phyloP scores from a whole-genome alignment of 2,888 invertebrate species.

The Myopa testacea region DNA sequence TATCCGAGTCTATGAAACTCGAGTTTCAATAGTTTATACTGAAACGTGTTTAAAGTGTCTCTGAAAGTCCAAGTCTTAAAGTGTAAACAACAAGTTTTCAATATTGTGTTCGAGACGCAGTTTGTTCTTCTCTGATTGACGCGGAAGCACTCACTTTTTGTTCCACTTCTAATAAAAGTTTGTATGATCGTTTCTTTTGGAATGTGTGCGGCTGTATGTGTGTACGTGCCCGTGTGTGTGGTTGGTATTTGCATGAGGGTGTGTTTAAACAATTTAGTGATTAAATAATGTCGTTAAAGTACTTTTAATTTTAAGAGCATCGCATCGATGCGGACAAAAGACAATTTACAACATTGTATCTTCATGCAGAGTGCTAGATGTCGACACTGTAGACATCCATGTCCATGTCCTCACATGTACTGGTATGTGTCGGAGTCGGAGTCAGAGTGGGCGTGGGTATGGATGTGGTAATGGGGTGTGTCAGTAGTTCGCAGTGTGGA shows the following conservation, averaged over 20 bases:
- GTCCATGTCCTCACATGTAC: not conserved
- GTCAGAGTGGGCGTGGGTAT: not conserved
- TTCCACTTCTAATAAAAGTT: too few relatives aligned
- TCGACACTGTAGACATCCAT: too few relatives aligned
- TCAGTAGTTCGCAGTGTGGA: not conserved
- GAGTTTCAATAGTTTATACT: too few relatives aligned
- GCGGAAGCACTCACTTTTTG: too few relatives aligned
- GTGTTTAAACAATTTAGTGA: constrained; percentile 24
- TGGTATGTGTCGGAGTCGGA: not conserved
- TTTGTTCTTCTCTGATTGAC: too few relatives aligned
- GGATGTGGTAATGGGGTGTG: not conserved
- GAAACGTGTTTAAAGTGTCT: too few relatives aligned
- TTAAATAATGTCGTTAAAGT: constrained; percentile 29
- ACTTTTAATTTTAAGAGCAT: constrained; percentile 13
- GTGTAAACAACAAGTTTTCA: too few relatives aligned
- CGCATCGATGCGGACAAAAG: not conserved
- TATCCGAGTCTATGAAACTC: too few relatives aligned
- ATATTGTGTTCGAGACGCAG: too few relatives aligned
- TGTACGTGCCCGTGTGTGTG: not conserved
- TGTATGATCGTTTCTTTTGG: too few relatives aligned
- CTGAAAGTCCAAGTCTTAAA: too few relatives aligned
- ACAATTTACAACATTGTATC: constrained; percentile 1
- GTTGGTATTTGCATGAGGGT: constrained; percentile 11
- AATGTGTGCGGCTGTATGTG: too few relatives aligned
- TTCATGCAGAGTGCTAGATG: not conserved